Conservation (phyloP, 2,888 invertebrate genomes). For the Emmelina monodactyla region DNA sequence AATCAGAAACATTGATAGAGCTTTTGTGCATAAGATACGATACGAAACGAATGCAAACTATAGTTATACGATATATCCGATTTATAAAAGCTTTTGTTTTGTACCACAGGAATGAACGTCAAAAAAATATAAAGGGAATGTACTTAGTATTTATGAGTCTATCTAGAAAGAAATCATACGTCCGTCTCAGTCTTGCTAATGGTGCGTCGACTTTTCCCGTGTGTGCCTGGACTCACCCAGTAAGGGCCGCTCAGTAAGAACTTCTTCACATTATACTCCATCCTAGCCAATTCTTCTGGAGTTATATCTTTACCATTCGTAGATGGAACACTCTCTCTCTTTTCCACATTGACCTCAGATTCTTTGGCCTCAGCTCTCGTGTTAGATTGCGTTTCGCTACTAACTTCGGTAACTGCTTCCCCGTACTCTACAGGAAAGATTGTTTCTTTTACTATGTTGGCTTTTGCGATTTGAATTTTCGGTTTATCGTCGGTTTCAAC, state of each 20-base stretch:
- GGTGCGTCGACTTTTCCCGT: slow-evolving; percentile 47
- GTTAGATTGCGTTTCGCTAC: slow-evolving; percentile 28
- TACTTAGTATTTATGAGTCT: slow-evolving; percentile 20
- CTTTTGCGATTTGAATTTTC: slow-evolving; percentile 25
- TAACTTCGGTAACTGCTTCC: slow-evolving; percentile 41
- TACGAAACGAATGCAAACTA: too few species aligned
- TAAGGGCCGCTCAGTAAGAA: slow-evolving; percentile 70
- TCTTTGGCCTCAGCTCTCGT: slow-evolving; percentile 25
- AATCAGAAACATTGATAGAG: too few species aligned
- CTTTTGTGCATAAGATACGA: too few species aligned
- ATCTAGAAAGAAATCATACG: slow-evolving; percentile 45
- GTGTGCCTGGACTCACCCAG: slow-evolving; percentile 37
- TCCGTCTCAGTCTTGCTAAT: slow-evolving; percentile 66
- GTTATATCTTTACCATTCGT: slow-evolving; percentile 47
- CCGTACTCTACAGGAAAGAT: slow-evolving; percentile 52
- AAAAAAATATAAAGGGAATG: slow-evolving; percentile 23
- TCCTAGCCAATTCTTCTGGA: slow-evolving; percentile 71
- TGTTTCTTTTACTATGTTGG: slow-evolving; percentile 45
- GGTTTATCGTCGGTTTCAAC: slow-evolving; percentile 25
- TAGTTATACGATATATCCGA: too few species aligned
- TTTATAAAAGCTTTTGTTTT: too few species aligned
- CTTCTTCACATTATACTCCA: slow-evolving; percentile 81
- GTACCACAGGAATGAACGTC: too few species aligned
- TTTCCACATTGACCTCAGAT: slow-evolving; percentile 30
- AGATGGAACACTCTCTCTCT: slow-evolving; percentile 30